phyloP scores from a whole-genome alignment of 2,113 vertebrate genomes.

The Sminthopsis crassicaudata region DNA sequence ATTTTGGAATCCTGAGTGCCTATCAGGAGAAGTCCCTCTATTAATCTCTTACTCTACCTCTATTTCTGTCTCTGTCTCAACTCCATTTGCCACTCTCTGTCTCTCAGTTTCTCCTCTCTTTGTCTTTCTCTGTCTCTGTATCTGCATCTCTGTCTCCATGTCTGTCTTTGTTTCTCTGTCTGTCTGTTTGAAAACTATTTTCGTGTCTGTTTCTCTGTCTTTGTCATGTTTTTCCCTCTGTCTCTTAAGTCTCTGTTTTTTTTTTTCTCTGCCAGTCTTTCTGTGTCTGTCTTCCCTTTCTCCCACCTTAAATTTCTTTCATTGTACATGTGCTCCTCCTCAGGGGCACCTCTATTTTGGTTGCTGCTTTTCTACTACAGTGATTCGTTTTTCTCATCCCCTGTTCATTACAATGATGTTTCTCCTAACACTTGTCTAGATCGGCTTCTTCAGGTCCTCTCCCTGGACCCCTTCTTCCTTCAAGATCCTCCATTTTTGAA shows the following conservation, averaged over 20 bases:
- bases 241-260: background rate
- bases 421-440: background rate
- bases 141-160: background rate
- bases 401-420: background rate
- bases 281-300: background rate
- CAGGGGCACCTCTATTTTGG: background rate
- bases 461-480: background rate
- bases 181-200: too few relatives aligned
- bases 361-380: background rate
- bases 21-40: background rate
- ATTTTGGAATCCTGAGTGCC: background rate
- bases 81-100: background rate
- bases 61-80: too few relatives aligned
- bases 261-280: background rate
- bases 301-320: background rate
- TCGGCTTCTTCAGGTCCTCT: background rate
- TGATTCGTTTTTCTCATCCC: background rate
- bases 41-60: background rate
- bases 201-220: background rate
- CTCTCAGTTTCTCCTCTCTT: background rate
- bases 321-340: background rate
- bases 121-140: background rate
- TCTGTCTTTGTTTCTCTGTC: background rate
- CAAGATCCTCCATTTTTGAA: background rate
- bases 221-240: background rate